Percentiles rank a stretch among this genome's conserved stretches.
These are phyloP conservation scores for Astyanax mexicanus DNA, from an alignment of 2,797 vertebrate genomes.

Conservation along the genomic window DNA sequence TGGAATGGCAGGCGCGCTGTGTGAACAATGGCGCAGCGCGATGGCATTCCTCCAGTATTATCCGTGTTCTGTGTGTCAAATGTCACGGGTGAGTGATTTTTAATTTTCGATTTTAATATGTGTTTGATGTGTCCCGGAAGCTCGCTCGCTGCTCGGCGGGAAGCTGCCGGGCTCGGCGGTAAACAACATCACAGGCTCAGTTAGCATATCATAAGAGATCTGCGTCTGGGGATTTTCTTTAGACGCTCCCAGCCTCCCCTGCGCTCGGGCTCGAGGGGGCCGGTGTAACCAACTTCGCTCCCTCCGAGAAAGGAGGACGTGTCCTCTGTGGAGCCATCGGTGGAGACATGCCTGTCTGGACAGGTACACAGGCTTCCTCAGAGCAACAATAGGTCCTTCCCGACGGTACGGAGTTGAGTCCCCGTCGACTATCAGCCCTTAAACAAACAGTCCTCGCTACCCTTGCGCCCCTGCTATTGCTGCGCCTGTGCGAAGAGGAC, in stretches of 20 bases:
- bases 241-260: constrained; percentile 68
- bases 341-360: constrained; percentile 77
- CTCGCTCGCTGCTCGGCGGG: constrained; percentile 59
- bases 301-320: constrained; percentile 49
- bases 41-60: constrained; percentile 64
- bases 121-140: constrained; percentile 74
- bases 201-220: constrained; percentile 78
- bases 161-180: constrained; percentile 67
- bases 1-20: neutral
- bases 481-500: constrained; percentile 48
- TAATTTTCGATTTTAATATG: constrained; percentile 79
- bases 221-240: constrained; percentile 72
- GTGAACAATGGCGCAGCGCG: constrained; percentile 42
- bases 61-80: constrained; percentile 64
- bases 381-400: constrained; percentile 74
- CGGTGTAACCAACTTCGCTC: constrained; percentile 62
- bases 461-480: constrained; percentile 31
- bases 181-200: constrained; percentile 80
- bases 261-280: constrained; percentile 68
- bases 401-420: constrained; percentile 65
- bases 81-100: constrained; percentile 74
- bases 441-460: constrained; percentile 60
- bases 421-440: constrained; percentile 66
- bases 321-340: constrained; percentile 67
- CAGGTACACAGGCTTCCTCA: constrained; percentile 78